Conservation (phyloP, 1,140 invertebrate genomes). For the Paracyclopina nana region DNA sequence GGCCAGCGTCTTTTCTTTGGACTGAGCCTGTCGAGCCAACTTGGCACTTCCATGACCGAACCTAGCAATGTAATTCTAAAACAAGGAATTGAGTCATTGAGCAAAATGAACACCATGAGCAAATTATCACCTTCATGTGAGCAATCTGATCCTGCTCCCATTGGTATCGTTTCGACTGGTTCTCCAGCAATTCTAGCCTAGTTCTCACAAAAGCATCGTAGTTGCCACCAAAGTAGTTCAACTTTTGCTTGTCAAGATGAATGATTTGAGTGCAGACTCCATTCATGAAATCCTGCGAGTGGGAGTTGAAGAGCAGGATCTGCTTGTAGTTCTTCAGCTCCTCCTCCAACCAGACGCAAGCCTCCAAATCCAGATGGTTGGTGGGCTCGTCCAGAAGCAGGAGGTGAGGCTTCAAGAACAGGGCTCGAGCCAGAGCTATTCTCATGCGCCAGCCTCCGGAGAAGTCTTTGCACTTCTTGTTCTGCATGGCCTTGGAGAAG, state of each 20-base stretch:
- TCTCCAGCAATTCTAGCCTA: constrained; percentile 80
- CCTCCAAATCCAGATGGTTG: constrained; percentile 55
- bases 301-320: constrained; percentile 94
- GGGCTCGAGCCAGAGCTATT: constrained; percentile 69
- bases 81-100: constrained; percentile 20
- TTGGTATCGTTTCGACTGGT: constrained; percentile 96
- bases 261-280: constrained; percentile 98
- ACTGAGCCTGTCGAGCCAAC: constrained; percentile 90
- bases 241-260: constrained; percentile 74
- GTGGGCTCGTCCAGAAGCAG: constrained; percentile 39
- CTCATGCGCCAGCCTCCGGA: constrained; percentile 98
- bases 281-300: constrained; percentile 99
- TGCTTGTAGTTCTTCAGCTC: constrained; percentile 88
- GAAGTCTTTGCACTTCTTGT: constrained; percentile 74
- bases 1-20: constrained; percentile 94
- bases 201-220: constrained; percentile 90
- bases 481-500: constrained; percentile 85
- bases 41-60: constrained; percentile 99
- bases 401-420: constrained; percentile 33
- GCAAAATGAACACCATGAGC: constrained; percentile 18
- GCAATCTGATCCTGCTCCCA: constrained; percentile 99
- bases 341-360: constrained; percentile 98
- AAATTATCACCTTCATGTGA: constrained; percentile 70
- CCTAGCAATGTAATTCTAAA: constrained; percentile 86
- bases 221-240: constrained; percentile 86